Evolutionary conservation across 92 coral and sea anemone species (phyloP).

Genomic region (Metridium senile): DNA sequence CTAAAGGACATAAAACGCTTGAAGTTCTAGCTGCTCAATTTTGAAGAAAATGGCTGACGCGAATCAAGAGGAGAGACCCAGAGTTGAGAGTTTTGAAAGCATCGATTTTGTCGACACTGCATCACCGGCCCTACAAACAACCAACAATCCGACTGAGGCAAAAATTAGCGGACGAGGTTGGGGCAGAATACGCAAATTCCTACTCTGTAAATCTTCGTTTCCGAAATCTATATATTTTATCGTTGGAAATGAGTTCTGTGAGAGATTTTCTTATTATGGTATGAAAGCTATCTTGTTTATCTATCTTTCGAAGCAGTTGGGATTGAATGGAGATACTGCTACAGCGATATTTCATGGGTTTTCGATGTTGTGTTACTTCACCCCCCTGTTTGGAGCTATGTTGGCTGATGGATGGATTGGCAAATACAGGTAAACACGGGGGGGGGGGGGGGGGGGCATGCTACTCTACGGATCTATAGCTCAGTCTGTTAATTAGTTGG

Average conservation of each 20-base stretch:
- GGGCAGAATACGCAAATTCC: conserved; percentile 70
- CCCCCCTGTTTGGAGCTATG: conserved; percentile 86
- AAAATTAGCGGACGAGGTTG: conserved; percentile 74
- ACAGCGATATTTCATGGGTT: conserved; percentile 69
- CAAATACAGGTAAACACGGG: conserved; percentile 66
- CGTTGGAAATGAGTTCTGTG: conserved; percentile 83
- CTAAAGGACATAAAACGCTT: no score
- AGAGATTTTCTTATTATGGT: conserved; percentile 79
- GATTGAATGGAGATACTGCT: conserved; percentile 50
- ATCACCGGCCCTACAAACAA: neutral
- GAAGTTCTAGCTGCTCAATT: no score
- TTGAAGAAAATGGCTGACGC: neutral
- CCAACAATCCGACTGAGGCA: neutral
- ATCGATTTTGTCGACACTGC: neutral
- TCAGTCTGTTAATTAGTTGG: no score
- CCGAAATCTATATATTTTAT: conserved; percentile 75
- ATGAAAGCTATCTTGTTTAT: conserved; percentile 79
- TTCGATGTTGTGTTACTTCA: conserved; percentile 82
- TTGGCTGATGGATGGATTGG: conserved; percentile 89
- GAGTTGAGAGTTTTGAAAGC: neutral
- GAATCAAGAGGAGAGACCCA: neutral
- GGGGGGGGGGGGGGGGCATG: neutral
- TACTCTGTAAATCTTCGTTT: conserved; percentile 59
- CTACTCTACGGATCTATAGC: no score
- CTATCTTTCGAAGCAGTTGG: conserved; percentile 62